Evolutionary conservation across 2,888 invertebrate species (phyloP), one percentile per base, ranked within the genome.

Genomic region (Cerastis rubricosa): DNA sequence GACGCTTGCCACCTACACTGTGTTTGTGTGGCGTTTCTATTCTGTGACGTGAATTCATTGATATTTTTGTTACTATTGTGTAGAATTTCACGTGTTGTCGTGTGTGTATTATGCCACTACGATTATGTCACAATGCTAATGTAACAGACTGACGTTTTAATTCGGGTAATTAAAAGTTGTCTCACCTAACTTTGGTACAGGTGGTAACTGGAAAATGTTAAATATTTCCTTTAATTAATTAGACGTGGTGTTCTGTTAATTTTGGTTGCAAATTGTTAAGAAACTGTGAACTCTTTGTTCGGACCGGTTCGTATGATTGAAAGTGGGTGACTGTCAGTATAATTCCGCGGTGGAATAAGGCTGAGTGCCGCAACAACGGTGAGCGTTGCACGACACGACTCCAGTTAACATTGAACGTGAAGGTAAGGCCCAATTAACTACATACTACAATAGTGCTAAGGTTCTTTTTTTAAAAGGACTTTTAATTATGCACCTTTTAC

Each of bases 311-410:
- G 86, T 89, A 88, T 93, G 91, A 93, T 94, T 92, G 94, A 93
- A 95, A 95, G 95, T 95, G 92, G 94, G 95, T 94, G 94, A 95
- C 91, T 95, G 93, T 91, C 93, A 91, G 87, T 87, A 85, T 79
- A 86, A 85, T 86, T 88, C 76, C 69, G 89, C 85, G 87, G 90
- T 90, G 89, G 90, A 91, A 91, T 90, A 92, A 89, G 89, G 88
- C 80, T 80, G 87, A 88, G 88, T 91, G 89, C 91, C 87, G 91
- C 91, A 89, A 83, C 85, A 70, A 66, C 87, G 87, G 93, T 91
- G 92, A 93, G 91, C 90, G 93, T 91, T 86, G 88, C 92, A 86
- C 90, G 90, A 89, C 92, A 86, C 90, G 90, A 89, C 87, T 86
- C 85, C 85, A 84, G 78, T 88, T 93, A 94, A 92, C 94, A 95